Evolutionary conservation across 2,113 vertebrate genomes (phyloP).

Genomic region (Coregonus clupeaformis): DNA sequence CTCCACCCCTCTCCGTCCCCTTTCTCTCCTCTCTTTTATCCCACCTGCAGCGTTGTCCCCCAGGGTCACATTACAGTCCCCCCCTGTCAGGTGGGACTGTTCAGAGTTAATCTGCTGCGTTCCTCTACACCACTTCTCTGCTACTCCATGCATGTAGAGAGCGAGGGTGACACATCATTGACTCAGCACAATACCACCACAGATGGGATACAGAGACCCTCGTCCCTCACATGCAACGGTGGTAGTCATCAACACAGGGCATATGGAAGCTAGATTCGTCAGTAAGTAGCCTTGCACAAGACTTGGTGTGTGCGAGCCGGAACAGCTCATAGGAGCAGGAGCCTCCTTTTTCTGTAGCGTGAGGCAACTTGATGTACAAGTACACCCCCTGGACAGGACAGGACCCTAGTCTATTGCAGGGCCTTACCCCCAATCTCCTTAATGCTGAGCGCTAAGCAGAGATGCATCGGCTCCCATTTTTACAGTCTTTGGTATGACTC

Average conservation of each 20-base stretch:
- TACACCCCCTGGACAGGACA: too few species aligned
- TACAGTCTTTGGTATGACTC: too few species aligned
- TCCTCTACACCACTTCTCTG: not conserved
- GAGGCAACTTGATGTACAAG: too few species aligned
- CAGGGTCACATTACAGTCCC: not conserved
- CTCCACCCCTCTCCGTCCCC: conserved; percentile 2
- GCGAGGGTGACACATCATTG: not conserved
- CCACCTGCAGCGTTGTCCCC: not conserved
- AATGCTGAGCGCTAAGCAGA: too few species aligned
- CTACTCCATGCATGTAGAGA: not conserved
- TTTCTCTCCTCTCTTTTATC: not conserved
- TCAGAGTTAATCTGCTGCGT: not conserved
- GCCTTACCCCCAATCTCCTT: too few species aligned
- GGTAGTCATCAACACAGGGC: not conserved
- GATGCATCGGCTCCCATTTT: too few species aligned
- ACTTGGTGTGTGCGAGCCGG: too few species aligned
- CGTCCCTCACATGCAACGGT: not conserved
- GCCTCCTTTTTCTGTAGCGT: too few species aligned
- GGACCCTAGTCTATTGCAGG: too few species aligned
- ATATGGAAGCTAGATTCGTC: too few species aligned
- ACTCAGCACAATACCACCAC: not conserved
- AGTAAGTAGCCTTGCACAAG: too few species aligned
- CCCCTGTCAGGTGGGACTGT: not conserved
- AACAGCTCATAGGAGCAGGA: too few species aligned
- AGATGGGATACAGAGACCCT: not conserved